phyloP scores from a whole-genome alignment of 2,888 invertebrate genomes.

The Orthonychiurus folsomi region DNA sequence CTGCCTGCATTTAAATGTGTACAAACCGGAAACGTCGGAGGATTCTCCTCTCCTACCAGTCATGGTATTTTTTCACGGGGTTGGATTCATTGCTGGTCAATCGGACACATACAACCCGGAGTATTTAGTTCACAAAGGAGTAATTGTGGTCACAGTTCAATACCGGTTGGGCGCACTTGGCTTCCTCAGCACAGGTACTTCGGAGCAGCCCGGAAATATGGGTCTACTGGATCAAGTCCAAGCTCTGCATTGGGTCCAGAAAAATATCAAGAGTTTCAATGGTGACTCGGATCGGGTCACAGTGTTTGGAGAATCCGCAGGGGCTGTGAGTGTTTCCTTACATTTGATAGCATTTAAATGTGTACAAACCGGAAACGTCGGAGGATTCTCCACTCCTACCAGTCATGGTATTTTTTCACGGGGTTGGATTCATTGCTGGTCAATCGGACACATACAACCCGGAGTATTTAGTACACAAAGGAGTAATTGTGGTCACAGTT shows the following conservation, averaged over 20 bases:
- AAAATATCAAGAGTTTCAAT: conserved; percentile 22
- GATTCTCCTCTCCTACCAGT: conserved; percentile 18
- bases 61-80: conserved; percentile 26
- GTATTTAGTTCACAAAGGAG: conserved; percentile 25
- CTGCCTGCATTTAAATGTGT: conserved; percentile 30
- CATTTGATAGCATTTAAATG: conserved; percentile 24
- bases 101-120: conserved; percentile 33
- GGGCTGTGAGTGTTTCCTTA: conserved; percentile 23
- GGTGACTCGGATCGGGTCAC: conserved; percentile 21
- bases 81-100: conserved; percentile 28
- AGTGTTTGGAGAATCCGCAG: conserved; percentile 21
- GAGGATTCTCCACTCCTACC: background rate
- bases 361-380: conserved; percentile 13
- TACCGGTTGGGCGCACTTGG: conserved; percentile 30
- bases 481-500: conserved; percentile 29
- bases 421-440: conserved; percentile 25
- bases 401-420: conserved; percentile 31
- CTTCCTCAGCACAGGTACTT: conserved; percentile 24
- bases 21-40: conserved; percentile 5
- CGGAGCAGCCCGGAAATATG: conserved; percentile 29
- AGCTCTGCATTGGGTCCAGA: conserved; percentile 23
- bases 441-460: conserved; percentile 33
- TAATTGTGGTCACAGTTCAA: conserved; percentile 28
- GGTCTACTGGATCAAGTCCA: conserved; percentile 15
- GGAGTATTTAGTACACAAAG: conserved; percentile 32